Conservation (phyloP, 2,888 invertebrate genomes). For the Eristalis intricaria region DNA sequence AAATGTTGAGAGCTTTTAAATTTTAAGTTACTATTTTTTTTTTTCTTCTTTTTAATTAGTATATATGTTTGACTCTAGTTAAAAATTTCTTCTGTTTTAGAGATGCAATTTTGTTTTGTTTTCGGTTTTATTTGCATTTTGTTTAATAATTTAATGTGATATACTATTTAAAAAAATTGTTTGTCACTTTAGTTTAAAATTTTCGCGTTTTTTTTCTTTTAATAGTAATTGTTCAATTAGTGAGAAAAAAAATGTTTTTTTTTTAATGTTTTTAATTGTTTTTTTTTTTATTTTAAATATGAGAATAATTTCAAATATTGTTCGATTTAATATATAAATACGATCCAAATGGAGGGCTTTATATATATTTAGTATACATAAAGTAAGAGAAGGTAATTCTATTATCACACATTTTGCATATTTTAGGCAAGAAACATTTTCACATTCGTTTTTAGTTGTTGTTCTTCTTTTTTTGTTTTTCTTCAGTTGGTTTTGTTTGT, state of each 20-base stretch:
- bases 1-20: slow-evolving; percentile 61
- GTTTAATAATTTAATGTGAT: slow-evolving; percentile 10
- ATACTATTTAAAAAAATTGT: slow-evolving; percentile 15
- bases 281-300: slow-evolving; percentile 47
- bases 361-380: slow-evolving; percentile 68
- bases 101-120: slow-evolving; percentile 24
- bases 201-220: slow-evolving; percentile 21
- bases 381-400: slow-evolving; percentile 73
- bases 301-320: slow-evolving; percentile 69
- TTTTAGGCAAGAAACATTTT: slow-evolving; percentile 79
- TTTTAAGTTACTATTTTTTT: slow-evolving; percentile 25
- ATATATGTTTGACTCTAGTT: slow-evolving; percentile 32
- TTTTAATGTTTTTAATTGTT: not conserved
- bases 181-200: slow-evolving; percentile 6
- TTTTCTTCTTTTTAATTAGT: slow-evolving; percentile 21
- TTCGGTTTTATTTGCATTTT: not conserved
- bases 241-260: slow-evolving; percentile 45
- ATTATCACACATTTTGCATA: slow-evolving; percentile 81
- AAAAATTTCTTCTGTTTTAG: slow-evolving; percentile 21
- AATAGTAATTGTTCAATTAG: slow-evolving; percentile 53
- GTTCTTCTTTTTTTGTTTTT: slow-evolving; percentile 18
- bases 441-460: slow-evolving; percentile 59
- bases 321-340: slow-evolving; percentile 69
- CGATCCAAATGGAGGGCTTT: slow-evolving; percentile 71
- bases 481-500: not conserved